phyloP scores from a whole-genome alignment of 2,888 invertebrate genomes.

The Allophyes oxyacanthae region DNA sequence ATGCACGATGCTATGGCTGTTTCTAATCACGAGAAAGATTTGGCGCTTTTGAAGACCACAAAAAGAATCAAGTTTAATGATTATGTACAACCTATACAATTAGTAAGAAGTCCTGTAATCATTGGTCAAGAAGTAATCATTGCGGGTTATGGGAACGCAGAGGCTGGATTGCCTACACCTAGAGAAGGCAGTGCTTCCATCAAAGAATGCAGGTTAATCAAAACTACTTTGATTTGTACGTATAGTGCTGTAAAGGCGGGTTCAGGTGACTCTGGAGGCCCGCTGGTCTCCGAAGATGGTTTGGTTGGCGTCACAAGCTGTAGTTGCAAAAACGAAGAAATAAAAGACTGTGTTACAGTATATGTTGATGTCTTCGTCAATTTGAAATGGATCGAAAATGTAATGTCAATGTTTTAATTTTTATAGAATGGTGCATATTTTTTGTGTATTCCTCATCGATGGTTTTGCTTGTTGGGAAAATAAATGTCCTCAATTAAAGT shows the following conservation, averaged over 20 bases:
- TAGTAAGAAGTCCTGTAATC: slow-evolving; percentile 19
- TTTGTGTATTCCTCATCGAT: no score
- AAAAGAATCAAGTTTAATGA: slow-evolving; percentile 39
- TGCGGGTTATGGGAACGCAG: slow-evolving; percentile 54
- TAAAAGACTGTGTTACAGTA: slow-evolving; percentile 38
- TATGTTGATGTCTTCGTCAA: slow-evolving; percentile 52
- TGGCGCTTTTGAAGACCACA: slow-evolving; percentile 55
- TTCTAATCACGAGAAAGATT: slow-evolving; percentile 34
- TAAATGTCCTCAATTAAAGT: no score
- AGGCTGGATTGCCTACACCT: slow-evolving; percentile 25
- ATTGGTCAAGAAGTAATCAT: slow-evolving; percentile 38
- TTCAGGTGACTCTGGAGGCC: slow-evolving; percentile 60
- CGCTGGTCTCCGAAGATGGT: slow-evolving; percentile 45
- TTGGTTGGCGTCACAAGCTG: slow-evolving; percentile 57
- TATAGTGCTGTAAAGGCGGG: slow-evolving; percentile 42
- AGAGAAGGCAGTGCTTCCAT: slow-evolving; percentile 53
- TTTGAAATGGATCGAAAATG: slow-evolving; percentile 55
- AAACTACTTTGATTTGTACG: slow-evolving; percentile 51
- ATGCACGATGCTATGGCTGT: background rate
- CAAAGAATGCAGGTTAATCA: slow-evolving; percentile 24
- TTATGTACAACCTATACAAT: slow-evolving; percentile 39
- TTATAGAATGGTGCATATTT: no score
- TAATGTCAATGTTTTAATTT: slow-evolving; percentile 1
- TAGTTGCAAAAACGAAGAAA: slow-evolving; percentile 36
- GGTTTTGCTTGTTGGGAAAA: no score